Percentiles rank a stretch among this genome's conserved stretches.
Evolutionary conservation across 2,113 vertebrate genomes (phyloP).

Genomic region (Phocoena phocoena): DNA sequence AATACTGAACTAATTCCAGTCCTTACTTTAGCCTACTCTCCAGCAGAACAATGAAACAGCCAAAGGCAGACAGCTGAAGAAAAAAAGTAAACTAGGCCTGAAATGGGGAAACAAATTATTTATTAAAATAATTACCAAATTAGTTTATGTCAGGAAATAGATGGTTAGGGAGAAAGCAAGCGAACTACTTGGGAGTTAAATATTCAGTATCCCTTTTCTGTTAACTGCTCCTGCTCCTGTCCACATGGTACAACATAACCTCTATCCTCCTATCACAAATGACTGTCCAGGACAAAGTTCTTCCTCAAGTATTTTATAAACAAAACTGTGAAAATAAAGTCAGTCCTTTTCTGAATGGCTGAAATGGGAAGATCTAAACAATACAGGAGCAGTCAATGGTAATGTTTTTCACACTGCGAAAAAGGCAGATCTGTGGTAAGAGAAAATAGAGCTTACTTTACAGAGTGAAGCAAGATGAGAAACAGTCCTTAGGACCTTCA

Average conservation of each 20-base stretch:
- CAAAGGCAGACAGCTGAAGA: neutral
- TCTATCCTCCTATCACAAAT: neutral
- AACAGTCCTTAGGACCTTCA: neutral
- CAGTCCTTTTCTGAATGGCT: slow-evolving; percentile 22
- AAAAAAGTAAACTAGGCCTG: neutral
- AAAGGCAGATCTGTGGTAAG: neutral
- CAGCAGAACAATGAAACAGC: slow-evolving; percentile 26
- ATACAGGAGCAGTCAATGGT: neutral
- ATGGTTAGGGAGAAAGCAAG: neutral
- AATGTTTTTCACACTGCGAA: neutral
- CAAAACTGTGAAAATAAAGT: slow-evolving; percentile 37
- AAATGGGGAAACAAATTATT: slow-evolving; percentile 20
- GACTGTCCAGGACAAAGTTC: neutral
- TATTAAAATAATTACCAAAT: slow-evolving; percentile 14
- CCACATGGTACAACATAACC: neutral
- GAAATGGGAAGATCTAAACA: slow-evolving; percentile 38
- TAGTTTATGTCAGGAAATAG: slow-evolving; percentile 44
- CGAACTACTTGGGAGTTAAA: neutral
- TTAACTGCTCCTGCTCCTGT: slow-evolving; percentile 4
- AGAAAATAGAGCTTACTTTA: slow-evolving; percentile 50
- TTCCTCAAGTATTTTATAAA: slow-evolving; percentile 48
- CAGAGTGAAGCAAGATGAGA: slow-evolving; percentile 22
- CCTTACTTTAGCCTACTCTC: neutral
- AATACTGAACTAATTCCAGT: slow-evolving; percentile 22
- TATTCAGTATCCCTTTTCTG: neutral